Evolutionary conservation across 2,113 vertebrate species (phyloP).

Genomic region (Suricata suricatta): DNA sequence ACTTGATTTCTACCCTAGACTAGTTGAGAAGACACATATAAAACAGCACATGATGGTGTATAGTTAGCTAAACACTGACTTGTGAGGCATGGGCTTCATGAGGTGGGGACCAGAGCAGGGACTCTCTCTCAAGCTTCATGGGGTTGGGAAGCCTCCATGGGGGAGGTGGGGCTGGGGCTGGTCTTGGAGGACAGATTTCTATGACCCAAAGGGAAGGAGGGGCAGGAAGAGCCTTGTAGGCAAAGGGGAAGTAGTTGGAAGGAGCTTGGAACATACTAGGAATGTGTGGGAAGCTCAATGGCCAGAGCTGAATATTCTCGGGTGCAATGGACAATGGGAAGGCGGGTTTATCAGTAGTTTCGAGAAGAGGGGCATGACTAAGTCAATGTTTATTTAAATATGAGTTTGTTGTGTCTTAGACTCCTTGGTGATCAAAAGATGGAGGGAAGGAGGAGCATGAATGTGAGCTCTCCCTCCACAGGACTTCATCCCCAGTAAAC

Average conservation of each 20-base stretch:
- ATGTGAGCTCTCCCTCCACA: not conserved
- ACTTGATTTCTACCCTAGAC: not conserved
- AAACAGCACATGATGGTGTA: accelerated
- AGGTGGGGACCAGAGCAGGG: not conserved
- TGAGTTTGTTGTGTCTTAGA: not conserved
- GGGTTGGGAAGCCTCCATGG: not conserved
- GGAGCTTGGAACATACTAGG: not conserved
- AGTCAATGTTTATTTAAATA: not conserved
- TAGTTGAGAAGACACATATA: not conserved
- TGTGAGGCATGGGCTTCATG: not conserved
- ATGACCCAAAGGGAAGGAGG: not conserved
- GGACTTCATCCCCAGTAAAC: not conserved
- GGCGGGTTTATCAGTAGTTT: not conserved
- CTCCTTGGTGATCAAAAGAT: not conserved
- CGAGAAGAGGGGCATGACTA: not conserved
- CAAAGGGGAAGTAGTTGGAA: not conserved
- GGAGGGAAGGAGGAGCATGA: not conserved
- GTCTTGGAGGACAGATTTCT: not conserved
- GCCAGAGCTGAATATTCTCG: not conserved
- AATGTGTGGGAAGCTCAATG: not conserved
- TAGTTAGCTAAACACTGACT: not conserved
- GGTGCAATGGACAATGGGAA: not conserved
- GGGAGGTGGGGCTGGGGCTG: not conserved
- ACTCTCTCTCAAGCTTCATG: not conserved
- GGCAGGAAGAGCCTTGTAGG: not conserved